phyloP scores from a whole-genome alignment of 2,797 vertebrate species.

The Cuniculus paca region DNA sequence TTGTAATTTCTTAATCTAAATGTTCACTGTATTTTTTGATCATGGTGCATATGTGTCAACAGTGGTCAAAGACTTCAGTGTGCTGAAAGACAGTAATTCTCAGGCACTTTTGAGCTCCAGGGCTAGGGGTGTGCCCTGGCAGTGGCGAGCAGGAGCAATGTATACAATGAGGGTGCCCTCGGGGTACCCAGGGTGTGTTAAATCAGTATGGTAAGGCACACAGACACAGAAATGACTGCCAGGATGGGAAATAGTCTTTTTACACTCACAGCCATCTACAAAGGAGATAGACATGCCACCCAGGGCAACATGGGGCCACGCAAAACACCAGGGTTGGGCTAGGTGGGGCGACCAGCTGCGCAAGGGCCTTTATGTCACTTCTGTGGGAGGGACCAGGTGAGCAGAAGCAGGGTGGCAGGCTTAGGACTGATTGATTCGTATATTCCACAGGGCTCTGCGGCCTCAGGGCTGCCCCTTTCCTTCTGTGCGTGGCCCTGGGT shows the following conservation, averaged over 20 bases:
- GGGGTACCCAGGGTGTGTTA: background rate
- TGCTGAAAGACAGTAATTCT: background rate
- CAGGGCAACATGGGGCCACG: rapidly evolving
- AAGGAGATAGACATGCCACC: background rate
- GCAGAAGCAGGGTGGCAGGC: background rate
- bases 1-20: background rate
- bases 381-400: background rate
- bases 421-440: too few species aligned
- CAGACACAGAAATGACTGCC: too few species aligned
- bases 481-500: too few species aligned
- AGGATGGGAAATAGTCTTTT: background rate
- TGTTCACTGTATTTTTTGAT: background rate
- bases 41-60: background rate
- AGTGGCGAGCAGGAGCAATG: background rate
- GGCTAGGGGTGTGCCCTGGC: background rate
- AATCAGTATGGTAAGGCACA: background rate
- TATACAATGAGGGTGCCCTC: background rate
- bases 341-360: rapidly evolving
- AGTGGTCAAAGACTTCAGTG: background rate
- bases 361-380: background rate
- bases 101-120: background rate
- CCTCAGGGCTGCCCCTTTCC: rapidly evolving
- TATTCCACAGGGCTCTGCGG: background rate
- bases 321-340: rapidly evolving
- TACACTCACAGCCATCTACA: background rate